A percentile compares a stretch with the other conserved stretches of the same genome.
Evolutionary conservation across 2,888 invertebrate species (phyloP).

Genomic region (Tholera decimalis): DNA sequence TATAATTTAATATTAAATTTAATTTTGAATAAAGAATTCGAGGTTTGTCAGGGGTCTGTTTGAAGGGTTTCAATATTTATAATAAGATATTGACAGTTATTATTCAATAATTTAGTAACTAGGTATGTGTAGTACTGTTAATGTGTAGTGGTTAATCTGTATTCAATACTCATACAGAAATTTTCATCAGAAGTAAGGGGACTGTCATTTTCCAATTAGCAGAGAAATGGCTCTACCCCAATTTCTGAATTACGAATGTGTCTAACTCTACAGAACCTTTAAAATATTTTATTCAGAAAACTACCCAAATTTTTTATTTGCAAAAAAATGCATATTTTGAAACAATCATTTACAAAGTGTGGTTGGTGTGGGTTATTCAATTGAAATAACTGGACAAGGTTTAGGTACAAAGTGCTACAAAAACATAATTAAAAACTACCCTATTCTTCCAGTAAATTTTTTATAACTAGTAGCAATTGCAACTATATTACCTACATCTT

Average conservation of each 20-base stretch:
- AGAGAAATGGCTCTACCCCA: too few relatives aligned
- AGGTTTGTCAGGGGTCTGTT: too few relatives aligned
- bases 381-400: neutral
- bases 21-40: too few relatives aligned
- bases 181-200: too few relatives aligned
- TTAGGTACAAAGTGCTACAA: neutral
- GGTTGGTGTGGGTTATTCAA: neutral
- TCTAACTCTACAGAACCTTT: neutral
- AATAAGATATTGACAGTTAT: too few relatives aligned
- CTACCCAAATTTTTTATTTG: neutral
- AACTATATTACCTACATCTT: neutral
- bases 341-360: neutral
- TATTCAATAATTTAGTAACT: too few relatives aligned
- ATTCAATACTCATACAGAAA: too few relatives aligned
- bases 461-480: slow-evolving; percentile 10
- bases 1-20: too few relatives aligned
- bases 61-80: too few relatives aligned
- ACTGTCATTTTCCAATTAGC: too few relatives aligned
- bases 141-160: too few relatives aligned
- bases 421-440: slow-evolving; percentile 5
- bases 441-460: slow-evolving; percentile 9
- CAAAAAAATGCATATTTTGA: neutral
- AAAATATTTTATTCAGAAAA: neutral
- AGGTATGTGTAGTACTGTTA: too few relatives aligned
- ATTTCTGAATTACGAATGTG: neutral